Evolutionary conservation across 2,797 vertebrate species (phyloP).

Genomic region (Takifugu rubripes): DNA sequence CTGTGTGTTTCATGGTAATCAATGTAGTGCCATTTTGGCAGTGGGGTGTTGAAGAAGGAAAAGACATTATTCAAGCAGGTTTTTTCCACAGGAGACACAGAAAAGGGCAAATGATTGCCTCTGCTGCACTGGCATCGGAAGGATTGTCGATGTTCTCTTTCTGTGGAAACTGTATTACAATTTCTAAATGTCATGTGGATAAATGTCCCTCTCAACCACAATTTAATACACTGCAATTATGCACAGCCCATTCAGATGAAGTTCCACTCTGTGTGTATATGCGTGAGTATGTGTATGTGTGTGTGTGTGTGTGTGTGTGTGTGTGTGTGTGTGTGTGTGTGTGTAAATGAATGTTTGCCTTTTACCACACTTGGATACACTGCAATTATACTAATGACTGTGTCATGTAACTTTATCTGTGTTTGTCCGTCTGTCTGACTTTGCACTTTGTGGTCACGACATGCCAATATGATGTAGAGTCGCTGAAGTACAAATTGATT

Average conservation of each 20-base stretch:
- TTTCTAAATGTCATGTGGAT: slow-evolving; percentile 55
- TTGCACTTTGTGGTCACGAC: slow-evolving; percentile 28
- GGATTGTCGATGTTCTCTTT: slow-evolving; percentile 21
- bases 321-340: too few relatives aligned
- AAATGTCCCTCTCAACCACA: slow-evolving; percentile 38
- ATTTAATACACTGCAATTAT: slow-evolving; percentile 59
- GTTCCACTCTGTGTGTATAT: slow-evolving; percentile 39
- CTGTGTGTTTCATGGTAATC: slow-evolving; percentile 51
- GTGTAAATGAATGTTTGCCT: slow-evolving; percentile 43
- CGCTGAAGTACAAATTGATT: too few relatives aligned
- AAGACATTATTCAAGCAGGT: slow-evolving; percentile 54
- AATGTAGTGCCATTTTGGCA: slow-evolving; percentile 61
- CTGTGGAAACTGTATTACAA: slow-evolving; percentile 46
- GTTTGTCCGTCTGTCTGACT: slow-evolving; percentile 55
- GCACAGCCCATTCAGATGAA: slow-evolving; percentile 52
- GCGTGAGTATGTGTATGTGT: slow-evolving; percentile 19
- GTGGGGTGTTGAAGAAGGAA: slow-evolving; percentile 32
- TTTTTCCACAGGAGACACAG: slow-evolving; percentile 62
- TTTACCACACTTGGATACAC: slow-evolving; percentile 49
- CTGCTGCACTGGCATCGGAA: slow-evolving; percentile 21
- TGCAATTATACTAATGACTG: slow-evolving; percentile 49
- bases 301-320: neutral
- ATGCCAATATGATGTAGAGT: too few relatives aligned
- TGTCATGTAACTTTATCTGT: slow-evolving; percentile 52
- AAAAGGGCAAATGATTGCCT: slow-evolving; percentile 32